phyloP scores from a whole-genome alignment of 2,888 invertebrate genomes.

The Merodon equestris region DNA sequence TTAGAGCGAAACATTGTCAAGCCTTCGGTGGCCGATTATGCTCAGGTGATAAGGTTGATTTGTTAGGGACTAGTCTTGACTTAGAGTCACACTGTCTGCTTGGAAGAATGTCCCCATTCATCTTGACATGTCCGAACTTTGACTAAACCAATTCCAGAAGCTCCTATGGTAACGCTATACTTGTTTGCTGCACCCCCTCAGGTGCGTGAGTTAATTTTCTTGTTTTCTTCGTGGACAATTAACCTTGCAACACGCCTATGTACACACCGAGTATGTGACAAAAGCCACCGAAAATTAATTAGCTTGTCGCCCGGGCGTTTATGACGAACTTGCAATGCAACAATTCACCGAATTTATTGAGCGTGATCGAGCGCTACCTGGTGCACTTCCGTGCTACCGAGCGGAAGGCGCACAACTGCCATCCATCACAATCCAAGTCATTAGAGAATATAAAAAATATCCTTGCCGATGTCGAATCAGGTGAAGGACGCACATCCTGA shows the following conservation, averaged over 20 bases:
- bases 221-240: constrained; percentile 49
- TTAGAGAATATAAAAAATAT: constrained; percentile 31
- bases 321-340: constrained; percentile 19
- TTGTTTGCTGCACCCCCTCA: constrained; percentile 17
- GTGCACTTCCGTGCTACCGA: constrained; percentile 42
- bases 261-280: constrained; percentile 14
- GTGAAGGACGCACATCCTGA: constrained; percentile 20
- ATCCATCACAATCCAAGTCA: constrained; percentile 55
- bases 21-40: constrained; percentile 41
- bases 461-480: constrained; percentile 42
- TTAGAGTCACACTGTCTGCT: background rate
- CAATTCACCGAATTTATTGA: constrained; percentile 61
- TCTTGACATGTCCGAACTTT: constrained; percentile 20
- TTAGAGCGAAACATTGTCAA: constrained; percentile 45
- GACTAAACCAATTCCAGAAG: constrained; percentile 20
- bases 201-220: constrained; percentile 35
- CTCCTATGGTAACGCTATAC: constrained; percentile 21
- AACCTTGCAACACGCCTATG: constrained; percentile 24
- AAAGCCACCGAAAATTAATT: constrained; percentile 31
- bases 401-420: constrained; percentile 31
- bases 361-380: constrained; percentile 51
- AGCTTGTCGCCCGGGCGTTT: constrained; percentile 33
- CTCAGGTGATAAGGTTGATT: constrained; percentile 57
- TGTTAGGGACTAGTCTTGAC: constrained; percentile 35
- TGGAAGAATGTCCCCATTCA: constrained; percentile 16